Evolutionary conservation across 2,113 vertebrate species (phyloP), one percentile per base, ranked within the genome.

Genomic region (Rhodinocichla rosea): DNA sequence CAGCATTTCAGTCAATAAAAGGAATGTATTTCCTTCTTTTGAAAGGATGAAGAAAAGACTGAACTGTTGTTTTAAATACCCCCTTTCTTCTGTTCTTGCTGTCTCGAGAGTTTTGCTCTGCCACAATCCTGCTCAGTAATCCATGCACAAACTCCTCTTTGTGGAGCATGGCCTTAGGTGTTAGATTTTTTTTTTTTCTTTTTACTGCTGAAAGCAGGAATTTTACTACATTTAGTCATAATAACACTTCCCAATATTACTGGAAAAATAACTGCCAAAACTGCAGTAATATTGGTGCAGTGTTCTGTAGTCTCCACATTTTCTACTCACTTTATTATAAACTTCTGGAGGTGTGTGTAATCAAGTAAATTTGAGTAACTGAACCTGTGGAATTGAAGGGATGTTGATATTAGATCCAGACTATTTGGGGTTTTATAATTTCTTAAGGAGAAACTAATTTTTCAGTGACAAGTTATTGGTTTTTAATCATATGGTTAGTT

Each of bases 81-180:
- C 64, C 15, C 37, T 88, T 92, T 90, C 59, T 90, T 88, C 80
- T 83, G 26, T 77, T 96, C 56, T 88, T 90, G 73, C 55, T 86
- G 85, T 76, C 64, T 86, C 1, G 0, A 76, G 74, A 63, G 24
- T 75, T 95, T 87, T 86, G 45, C 26, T 81, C 44, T 92, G 74
- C 53, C 40, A 68, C 55, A 56, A 39, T 74, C 27, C 47, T 2
- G 53, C 15, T 75, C 20, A 62, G 32, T 87, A 93, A 82, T 88
- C 69, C 33, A 5, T 55, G 24, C 50, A 82, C 84, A 92, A 89
- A 62, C 69, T 92, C 70, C n/a, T 91, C 62, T 68, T 84, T 89
- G 78, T 92, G 40, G 40, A 95, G 57, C 42, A 24, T 28, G 30
- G 67, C 79, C 57, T 90, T 73, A 92, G 55, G 71, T 95, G n/a